Conservation (phyloP, 2,888 invertebrate genomes). For the Noctua fimbriata region DNA sequence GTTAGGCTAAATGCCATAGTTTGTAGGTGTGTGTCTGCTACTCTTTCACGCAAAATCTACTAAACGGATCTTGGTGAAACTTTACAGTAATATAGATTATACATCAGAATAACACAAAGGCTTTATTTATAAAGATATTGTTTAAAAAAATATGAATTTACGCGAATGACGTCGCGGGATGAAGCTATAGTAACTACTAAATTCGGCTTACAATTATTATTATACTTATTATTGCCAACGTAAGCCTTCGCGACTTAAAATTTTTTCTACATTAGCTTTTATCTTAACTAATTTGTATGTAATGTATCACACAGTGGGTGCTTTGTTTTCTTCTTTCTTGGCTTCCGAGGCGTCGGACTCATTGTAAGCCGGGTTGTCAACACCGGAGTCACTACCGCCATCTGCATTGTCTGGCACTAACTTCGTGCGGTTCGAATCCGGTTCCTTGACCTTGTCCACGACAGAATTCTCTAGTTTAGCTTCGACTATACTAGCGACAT, state of each 20-base stretch:
- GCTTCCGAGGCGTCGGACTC: constrained; percentile 78
- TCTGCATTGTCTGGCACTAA: constrained; percentile 80
- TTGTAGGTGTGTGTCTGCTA: neutral
- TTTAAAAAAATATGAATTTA: neutral
- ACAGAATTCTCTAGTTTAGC: constrained; percentile 62
- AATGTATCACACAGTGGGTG: constrained; percentile 63
- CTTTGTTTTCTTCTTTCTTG: constrained; percentile 75
- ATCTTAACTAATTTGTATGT: constrained; percentile 50
- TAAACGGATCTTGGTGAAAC: neutral
- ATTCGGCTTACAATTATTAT: constrained; percentile 59
- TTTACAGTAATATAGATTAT: neutral
- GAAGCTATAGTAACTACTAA: constrained; percentile 34
- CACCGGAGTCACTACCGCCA: constrained; percentile 87
- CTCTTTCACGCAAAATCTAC: neutral
- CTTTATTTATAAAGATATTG: neutral
- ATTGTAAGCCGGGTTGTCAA: constrained; percentile 85
- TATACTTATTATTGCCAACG: constrained; percentile 38
- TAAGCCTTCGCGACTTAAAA: constrained; percentile 31
- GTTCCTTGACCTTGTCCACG: constrained; percentile 62
- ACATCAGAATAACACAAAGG: neutral
- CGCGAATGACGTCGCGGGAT: too few species aligned
- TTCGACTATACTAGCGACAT: constrained; percentile 76
- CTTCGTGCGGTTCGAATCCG: constrained; percentile 69
- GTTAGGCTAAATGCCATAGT: neutral
- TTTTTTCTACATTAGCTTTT: constrained; percentile 63